These are phyloP conservation scores for Hoplodrina ambigua DNA, from an alignment of 2,888 invertebrate genomes.

Conservation along the genomic window DNA sequence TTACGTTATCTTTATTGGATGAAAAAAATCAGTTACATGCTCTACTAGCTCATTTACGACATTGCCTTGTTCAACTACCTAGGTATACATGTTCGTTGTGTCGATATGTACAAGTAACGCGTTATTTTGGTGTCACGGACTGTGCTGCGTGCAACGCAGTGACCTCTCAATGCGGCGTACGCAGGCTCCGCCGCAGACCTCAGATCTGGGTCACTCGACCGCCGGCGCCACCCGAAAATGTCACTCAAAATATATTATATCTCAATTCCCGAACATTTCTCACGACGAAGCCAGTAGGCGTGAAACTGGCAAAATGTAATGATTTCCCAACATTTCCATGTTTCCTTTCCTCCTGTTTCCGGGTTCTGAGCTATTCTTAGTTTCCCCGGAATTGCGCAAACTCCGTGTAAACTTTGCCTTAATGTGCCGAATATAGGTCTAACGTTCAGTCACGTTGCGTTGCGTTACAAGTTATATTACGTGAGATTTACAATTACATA, in stretches of 20 bases:
- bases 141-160: slow-evolving; percentile 64
- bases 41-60: slow-evolving; percentile 59
- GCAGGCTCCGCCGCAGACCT: slow-evolving; percentile 79
- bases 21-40: slow-evolving; percentile 59
- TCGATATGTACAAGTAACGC: slow-evolving; percentile 65
- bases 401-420: slow-evolving; percentile 28
- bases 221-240: slow-evolving; percentile 74
- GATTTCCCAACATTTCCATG: slow-evolving; percentile 36
- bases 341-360: slow-evolving; percentile 46
- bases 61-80: slow-evolving; percentile 59
- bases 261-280: slow-evolving; percentile 42
- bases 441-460: slow-evolving; percentile 33
- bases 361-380: slow-evolving; percentile 54
- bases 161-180: slow-evolving; percentile 78
- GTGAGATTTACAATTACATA: slow-evolving; percentile 31
- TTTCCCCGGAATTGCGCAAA: slow-evolving; percentile 52
- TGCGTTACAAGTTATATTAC: slow-evolving; percentile 40
- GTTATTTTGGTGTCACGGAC: slow-evolving; percentile 75
- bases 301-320: slow-evolving; percentile 33
- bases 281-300: slow-evolving; percentile 23
- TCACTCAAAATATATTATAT: slow-evolving; percentile 62
- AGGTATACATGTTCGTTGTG: slow-evolving; percentile 48
- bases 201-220: slow-evolving; percentile 81
- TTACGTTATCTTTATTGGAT: slow-evolving; percentile 43
- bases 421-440: slow-evolving; percentile 44